Percentiles rank a stretch among this genome's conserved stretches.
These are phyloP conservation scores for Aphis gossypii DNA, from an alignment of 1,140 invertebrate species.

Conservation along the genomic window DNA sequence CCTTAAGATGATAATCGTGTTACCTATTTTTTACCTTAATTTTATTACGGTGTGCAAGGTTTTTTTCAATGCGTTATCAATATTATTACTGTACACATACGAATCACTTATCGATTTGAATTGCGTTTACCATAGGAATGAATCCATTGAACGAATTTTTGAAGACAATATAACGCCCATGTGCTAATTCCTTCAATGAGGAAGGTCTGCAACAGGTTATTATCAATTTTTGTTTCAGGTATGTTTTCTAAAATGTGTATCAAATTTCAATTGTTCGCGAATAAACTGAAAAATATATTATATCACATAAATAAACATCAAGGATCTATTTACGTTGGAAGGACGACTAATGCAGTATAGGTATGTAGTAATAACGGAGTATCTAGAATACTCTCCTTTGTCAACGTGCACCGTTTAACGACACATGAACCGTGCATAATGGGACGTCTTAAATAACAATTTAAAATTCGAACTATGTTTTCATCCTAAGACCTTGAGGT, in stretches of 20 bases:
- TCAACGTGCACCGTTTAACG: slow-evolving; percentile 27
- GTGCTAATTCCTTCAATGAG: not conserved
- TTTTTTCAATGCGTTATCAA: not conserved
- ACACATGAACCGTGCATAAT: slow-evolving; percentile 37
- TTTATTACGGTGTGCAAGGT: not conserved
- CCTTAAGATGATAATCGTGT: not conserved
- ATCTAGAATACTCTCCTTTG: not conserved
- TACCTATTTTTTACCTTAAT: not conserved
- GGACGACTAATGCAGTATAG: not conserved
- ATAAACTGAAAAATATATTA: not conserved
- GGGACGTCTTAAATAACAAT: not conserved
- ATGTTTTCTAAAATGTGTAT: not conserved
- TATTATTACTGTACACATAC: not conserved
- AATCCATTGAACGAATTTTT: not conserved
- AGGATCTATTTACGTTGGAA: slow-evolving; percentile 24
- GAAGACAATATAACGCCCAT: not conserved
- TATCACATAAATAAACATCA: not conserved
- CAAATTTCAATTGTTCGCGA: not conserved
- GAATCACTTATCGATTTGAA: not conserved
- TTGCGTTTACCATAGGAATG: not conserved
- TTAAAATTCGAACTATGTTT: not conserved
- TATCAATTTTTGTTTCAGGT: not conserved
- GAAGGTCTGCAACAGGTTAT: slow-evolving; percentile 9
- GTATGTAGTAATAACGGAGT: slow-evolving; percentile 16
- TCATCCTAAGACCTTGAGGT: slow-evolving; percentile 1